These are phyloP conservation scores for Narcine bancroftii DNA, from an alignment of 2,113 vertebrate species.

Conservation along the genomic window DNA sequence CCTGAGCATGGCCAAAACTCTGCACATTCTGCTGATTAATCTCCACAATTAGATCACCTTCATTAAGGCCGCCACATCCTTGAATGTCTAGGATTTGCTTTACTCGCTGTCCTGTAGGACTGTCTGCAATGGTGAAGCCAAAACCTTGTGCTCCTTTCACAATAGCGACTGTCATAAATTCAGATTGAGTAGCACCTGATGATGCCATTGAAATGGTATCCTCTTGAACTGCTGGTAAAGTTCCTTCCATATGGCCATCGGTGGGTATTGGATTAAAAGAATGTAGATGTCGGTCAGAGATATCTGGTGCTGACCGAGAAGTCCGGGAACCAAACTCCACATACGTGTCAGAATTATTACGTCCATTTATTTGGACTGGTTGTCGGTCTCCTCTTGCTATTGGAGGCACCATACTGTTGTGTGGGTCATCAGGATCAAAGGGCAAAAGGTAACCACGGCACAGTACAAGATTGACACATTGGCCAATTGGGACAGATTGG, in stretches of 20 bases:
- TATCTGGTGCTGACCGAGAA: slow-evolving; percentile 79
- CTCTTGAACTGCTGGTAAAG: slow-evolving; percentile 82
- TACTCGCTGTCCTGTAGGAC: slow-evolving; percentile 84
- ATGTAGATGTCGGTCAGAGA: slow-evolving; percentile 70
- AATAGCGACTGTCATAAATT: slow-evolving; percentile 92
- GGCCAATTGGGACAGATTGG: slow-evolving; percentile 94
- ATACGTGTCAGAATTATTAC: slow-evolving; percentile 90
- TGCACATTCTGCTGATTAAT: slow-evolving; percentile 92
- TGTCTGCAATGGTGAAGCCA: slow-evolving; percentile 96
- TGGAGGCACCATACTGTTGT: slow-evolving; percentile 79
- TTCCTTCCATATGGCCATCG: slow-evolving; percentile 85
- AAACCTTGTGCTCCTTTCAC: slow-evolving; percentile 94
- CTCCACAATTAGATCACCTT: slow-evolving; percentile 95
- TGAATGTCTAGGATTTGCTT: slow-evolving; percentile 94
- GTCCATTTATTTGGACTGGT: slow-evolving; percentile 84
- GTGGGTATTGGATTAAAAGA: slow-evolving; percentile 72
- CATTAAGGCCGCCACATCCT: slow-evolving; percentile 89
- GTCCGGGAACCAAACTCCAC: slow-evolving; percentile 94
- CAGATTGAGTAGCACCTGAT: slow-evolving; percentile 82
- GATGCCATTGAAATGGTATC: slow-evolving; percentile 96
- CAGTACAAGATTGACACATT: slow-evolving; percentile 88
- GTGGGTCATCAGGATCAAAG: slow-evolving; percentile 87
- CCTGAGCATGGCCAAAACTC: slow-evolving; percentile 85
- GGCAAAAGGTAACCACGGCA: slow-evolving; percentile 94
- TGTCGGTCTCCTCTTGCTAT: slow-evolving; percentile 88